These are phyloP conservation scores for Oncorhynchus tshawytscha DNA, from an alignment of 2,113 vertebrate species.

Conservation along the genomic window DNA sequence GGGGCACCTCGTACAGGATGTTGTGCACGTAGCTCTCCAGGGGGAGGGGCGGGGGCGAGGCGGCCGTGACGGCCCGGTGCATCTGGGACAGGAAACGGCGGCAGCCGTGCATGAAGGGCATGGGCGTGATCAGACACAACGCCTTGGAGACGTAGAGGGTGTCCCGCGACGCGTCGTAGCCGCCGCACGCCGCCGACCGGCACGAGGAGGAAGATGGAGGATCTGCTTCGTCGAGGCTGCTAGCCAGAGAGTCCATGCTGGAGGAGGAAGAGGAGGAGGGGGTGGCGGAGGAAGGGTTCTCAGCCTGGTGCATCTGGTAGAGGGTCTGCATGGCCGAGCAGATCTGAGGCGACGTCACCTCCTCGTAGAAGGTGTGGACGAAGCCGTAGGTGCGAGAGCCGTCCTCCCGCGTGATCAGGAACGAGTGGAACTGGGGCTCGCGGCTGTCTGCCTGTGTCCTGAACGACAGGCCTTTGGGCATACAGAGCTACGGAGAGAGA, in stretches of 20 bases:
- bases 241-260: constrained; percentile 91
- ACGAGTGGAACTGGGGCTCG: constrained; percentile 85
- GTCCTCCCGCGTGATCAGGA: constrained; percentile 89
- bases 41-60: constrained; percentile 81
- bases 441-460: constrained; percentile 80
- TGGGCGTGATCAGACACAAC: constrained; percentile 85
- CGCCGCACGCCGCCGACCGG: constrained; percentile 69
- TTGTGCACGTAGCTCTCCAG: constrained; percentile 93
- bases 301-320: constrained; percentile 87
- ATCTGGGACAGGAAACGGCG: constrained; percentile 87
- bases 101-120: constrained; percentile 92
- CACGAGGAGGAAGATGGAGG: constrained; percentile 63
- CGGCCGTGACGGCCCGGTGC: constrained; percentile 79
- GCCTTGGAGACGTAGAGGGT: constrained; percentile 89
- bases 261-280: constrained; percentile 78
- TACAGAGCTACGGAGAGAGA: constrained; percentile 78
- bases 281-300: constrained; percentile 69
- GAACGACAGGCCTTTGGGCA: constrained; percentile 93
- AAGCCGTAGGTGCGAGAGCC: constrained; percentile 89
- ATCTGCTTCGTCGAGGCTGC: constrained; percentile 82
- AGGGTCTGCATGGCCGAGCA: constrained; percentile 90
- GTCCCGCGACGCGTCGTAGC: constrained; percentile 83
- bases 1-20: constrained; percentile 89
- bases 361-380: constrained; percentile 89
- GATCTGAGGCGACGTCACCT: constrained; percentile 87